These are phyloP conservation scores for Apamea crenata DNA, from an alignment of 2,888 invertebrate species.

Conservation along the genomic window DNA sequence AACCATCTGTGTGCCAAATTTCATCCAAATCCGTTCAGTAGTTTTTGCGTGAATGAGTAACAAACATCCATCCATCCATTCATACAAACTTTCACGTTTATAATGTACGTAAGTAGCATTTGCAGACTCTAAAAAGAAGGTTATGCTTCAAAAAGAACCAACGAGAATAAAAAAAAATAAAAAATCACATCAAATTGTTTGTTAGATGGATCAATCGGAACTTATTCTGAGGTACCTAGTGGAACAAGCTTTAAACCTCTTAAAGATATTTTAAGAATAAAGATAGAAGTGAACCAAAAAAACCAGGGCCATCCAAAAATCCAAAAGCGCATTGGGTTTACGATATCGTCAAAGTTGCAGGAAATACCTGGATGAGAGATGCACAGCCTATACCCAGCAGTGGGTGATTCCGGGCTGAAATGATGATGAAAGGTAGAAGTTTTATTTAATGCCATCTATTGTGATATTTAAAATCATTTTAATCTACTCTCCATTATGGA, in stretches of 20 bases:
- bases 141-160: neutral
- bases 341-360: no score
- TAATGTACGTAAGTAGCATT: no score
- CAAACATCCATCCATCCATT: no score
- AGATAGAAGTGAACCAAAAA: neutral
- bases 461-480: neutral
- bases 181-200: neutral
- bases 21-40: no score
- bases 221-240: neutral
- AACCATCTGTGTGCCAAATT: no score
- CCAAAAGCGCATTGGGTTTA: no score
- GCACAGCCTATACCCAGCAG: no score
- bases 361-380: no score
- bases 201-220: neutral
- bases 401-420: no score
- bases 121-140: neutral
- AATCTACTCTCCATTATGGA: neutral
- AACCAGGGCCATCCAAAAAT: no score
- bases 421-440: neutral
- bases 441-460: conserved; percentile 43
- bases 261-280: neutral
- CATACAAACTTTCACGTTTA: no score
- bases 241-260: neutral
- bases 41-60: no score
- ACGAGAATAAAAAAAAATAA: neutral